These are phyloP conservation scores for Belgica antarctica DNA, from an alignment of 2,888 invertebrate species.

Conservation along the genomic window DNA sequence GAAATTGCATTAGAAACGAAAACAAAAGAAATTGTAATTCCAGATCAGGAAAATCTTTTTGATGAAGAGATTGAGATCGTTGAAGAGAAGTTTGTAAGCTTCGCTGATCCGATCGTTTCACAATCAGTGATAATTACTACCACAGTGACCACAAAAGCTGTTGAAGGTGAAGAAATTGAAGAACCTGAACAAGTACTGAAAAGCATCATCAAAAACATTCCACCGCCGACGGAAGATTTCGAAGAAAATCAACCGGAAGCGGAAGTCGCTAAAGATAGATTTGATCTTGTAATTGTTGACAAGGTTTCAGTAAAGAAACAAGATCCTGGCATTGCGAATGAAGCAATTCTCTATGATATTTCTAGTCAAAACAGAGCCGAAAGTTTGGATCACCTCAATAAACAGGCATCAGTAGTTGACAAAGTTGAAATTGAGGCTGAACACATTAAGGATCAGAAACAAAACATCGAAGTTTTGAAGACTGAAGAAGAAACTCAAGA, in stretches of 20 bases:
- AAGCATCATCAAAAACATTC: neutral
- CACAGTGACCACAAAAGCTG: no score
- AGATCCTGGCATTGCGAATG: no score
- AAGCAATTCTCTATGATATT: neutral
- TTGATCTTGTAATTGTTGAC: no score
- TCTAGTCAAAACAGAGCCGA: neutral
- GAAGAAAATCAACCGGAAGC: no score
- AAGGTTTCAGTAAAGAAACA: no score
- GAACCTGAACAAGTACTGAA: neutral
- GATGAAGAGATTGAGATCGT: neutral
- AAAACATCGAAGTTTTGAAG: neutral
- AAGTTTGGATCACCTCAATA: neutral
- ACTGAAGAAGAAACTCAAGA: neutral
- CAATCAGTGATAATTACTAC: no score
- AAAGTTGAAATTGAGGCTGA: neutral
- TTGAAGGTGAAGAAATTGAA: neutral
- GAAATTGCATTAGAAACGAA: neutral
- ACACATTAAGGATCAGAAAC: neutral
- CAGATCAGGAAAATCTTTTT: neutral
- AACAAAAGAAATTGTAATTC: neutral
- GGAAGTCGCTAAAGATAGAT: no score
- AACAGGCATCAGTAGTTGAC: neutral
- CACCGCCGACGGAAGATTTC: no score
- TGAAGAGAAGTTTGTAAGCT: neutral
- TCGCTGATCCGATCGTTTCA: no score